Evolutionary conservation across 2,888 invertebrate genomes (phyloP).

Genomic region (Mycogona germanica): DNA sequence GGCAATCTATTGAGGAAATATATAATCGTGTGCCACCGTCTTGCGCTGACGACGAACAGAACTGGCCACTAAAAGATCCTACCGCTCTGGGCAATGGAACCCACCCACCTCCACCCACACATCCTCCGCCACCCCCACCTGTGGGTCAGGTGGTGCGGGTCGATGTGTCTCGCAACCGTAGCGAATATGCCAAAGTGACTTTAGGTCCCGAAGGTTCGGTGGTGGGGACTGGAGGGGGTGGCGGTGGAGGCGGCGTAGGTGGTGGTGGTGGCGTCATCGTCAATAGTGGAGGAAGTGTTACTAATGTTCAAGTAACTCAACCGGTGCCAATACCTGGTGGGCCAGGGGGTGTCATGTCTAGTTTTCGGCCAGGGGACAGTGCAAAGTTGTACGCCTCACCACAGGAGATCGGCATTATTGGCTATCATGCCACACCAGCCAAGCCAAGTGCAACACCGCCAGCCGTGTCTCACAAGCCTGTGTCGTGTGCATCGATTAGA

Average conservation of each 20-base stretch:
- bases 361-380: conserved; percentile 75
- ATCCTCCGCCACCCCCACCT: conserved; percentile 65
- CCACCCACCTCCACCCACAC: conserved; percentile 59
- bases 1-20: conserved; percentile 13
- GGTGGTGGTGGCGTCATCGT: too few relatives aligned
- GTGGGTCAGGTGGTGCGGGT: conserved; percentile 46
- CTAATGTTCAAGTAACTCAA: neutral
- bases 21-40: neutral
- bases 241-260: too few relatives aligned
- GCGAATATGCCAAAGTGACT: conserved; percentile 33
- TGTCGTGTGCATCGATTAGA: conserved; percentile 20
- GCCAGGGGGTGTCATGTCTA: conserved; percentile 50
- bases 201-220: conserved; percentile 22
- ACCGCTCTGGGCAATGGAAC: neutral
- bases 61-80: conserved; percentile 3
- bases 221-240: conserved; percentile 2
- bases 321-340: conserved; percentile 24
- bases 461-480: conserved; percentile 22
- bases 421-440: conserved; percentile 31
- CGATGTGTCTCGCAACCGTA: conserved; percentile 39
- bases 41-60: neutral
- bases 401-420: conserved; percentile 60
- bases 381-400: conserved; percentile 83
- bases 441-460: conserved; percentile 17
- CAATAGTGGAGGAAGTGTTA: too few relatives aligned